A percentile compares a stretch with the other conserved stretches of the same genome.
These are phyloP conservation scores for Pterophyllum scalare DNA, from an alignment of 2,113 vertebrate species.

Conservation along the genomic window DNA sequence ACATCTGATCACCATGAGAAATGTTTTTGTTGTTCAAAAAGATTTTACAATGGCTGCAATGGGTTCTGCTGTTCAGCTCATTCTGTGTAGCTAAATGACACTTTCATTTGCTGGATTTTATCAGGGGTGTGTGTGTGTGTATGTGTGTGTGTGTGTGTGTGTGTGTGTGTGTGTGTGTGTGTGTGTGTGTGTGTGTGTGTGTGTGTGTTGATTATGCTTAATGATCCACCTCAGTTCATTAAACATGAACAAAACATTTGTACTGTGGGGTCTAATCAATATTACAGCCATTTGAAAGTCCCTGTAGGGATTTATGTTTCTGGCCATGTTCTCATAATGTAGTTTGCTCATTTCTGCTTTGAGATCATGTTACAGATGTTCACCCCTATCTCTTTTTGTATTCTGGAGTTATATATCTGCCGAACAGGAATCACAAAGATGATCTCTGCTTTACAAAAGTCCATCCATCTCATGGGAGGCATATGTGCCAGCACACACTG, in stretches of 20 bases:
- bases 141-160: neutral
- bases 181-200: neutral
- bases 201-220: neutral
- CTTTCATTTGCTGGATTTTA: neutral
- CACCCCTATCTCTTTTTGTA: neutral
- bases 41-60: neutral
- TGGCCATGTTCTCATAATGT: neutral
- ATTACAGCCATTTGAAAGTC: neutral
- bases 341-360: constrained; percentile 1
- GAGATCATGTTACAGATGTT: neutral
- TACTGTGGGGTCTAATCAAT: neutral
- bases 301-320: neutral
- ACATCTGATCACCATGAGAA: neutral
- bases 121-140: neutral
- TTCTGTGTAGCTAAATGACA: neutral
- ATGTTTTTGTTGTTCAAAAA: constrained; percentile 1
- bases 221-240: neutral
- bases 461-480: constrained; percentile 15
- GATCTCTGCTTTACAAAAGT: constrained; percentile 6
- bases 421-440: constrained; percentile 25
- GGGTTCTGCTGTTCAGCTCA: neutral
- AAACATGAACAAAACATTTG: neutral
- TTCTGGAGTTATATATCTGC: constrained; percentile 30
- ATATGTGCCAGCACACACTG: neutral
- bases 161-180: neutral